Conservation (phyloP, 23 tunicate species). For the Aplidium turbinatum region DNA sequence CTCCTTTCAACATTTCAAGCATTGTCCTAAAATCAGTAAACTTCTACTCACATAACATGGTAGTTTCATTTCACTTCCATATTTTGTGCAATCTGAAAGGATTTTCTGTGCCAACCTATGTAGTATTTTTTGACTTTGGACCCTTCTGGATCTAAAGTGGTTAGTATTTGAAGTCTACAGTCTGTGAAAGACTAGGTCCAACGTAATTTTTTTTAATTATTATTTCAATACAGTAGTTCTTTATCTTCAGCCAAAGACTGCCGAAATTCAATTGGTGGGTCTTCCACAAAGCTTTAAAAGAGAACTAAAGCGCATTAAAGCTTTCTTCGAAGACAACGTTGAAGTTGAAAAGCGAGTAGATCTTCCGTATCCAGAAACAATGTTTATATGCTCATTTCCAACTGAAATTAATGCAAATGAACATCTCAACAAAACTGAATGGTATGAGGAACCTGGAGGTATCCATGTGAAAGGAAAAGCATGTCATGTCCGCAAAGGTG, state of each 20-base stretch:
- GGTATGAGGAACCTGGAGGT: not conserved
- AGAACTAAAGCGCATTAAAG: not conserved
- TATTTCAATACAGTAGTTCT: not conserved
- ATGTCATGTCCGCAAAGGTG: not conserved
- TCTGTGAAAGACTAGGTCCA: too few relatives aligned
- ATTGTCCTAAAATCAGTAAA: too few relatives aligned
- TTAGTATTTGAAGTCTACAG: too few relatives aligned
- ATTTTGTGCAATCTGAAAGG: too few relatives aligned
- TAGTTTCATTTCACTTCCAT: too few relatives aligned
- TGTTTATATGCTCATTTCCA: not conserved
- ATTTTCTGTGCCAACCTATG: too few relatives aligned
- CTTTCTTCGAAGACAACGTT: constrained; percentile 5
- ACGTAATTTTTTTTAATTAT: too few relatives aligned
- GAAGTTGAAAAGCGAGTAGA: not conserved
- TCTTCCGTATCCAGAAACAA: not conserved
- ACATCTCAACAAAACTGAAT: not conserved
- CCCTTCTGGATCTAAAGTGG: too few relatives aligned
- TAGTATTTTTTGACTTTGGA: too few relatives aligned
- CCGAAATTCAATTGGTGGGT: not conserved
- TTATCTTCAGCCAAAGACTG: not conserved
- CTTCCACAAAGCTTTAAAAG: not conserved
- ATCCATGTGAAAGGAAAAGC: not conserved
- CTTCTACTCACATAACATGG: too few relatives aligned
- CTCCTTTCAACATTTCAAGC: too few relatives aligned
- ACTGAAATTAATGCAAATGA: not conserved